phyloP scores from a whole-genome alignment of 2,888 invertebrate species.

The Leptura quadrifasciata region DNA sequence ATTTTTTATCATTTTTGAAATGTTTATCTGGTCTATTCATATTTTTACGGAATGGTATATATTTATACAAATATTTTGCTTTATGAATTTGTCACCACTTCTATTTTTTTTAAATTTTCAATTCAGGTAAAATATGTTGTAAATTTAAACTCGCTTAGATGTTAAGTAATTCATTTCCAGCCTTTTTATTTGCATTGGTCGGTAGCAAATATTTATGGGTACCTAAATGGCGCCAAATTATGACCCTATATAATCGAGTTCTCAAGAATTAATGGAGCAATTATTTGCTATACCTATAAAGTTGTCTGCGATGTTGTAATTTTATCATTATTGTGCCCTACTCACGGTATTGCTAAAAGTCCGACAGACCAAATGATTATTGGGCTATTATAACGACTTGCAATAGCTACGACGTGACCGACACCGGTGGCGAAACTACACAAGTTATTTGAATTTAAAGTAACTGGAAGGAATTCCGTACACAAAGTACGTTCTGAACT shows the following conservation, averaged over 20 bases:
- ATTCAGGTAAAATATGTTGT: no score
- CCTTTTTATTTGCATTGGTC: neutral
- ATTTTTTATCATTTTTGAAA: no score
- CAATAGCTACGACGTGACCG: neutral
- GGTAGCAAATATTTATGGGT: no score
- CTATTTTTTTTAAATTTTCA: no score
- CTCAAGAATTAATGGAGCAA: neutral
- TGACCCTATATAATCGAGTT: neutral
- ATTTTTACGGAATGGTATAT: no score
- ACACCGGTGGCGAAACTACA: neutral
- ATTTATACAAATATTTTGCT: no score
- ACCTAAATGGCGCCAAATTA: constrained; percentile 1
- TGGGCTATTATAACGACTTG: neutral
- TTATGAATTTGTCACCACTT: no score
- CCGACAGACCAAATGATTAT: constrained; percentile 1
- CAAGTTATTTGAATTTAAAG: neutral
- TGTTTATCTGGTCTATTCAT: no score
- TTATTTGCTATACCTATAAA: neutral
- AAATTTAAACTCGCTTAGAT: no score
- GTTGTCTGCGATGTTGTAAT: neutral
- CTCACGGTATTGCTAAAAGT: neutral
- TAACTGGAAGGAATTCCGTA: neutral
- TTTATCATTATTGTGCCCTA: constrained; percentile 3
- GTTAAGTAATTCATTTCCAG: no score
- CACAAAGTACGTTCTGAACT: neutral